Percentiles rank a stretch among this genome's conserved stretches.
phyloP scores from a whole-genome alignment of 2,797 vertebrate genomes.

The Crypturellus tataupa region DNA sequence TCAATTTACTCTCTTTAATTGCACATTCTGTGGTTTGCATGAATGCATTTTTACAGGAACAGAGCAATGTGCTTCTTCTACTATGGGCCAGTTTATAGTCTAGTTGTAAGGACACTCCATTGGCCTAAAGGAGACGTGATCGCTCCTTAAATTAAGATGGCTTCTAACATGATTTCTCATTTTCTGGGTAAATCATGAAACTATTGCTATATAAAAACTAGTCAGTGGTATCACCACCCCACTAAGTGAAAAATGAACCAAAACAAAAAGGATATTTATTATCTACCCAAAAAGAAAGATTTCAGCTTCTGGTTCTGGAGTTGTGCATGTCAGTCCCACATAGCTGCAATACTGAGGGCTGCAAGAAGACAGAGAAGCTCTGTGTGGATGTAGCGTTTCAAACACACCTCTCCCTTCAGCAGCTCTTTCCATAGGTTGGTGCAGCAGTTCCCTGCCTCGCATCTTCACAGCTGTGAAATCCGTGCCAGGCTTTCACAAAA shows the following conservation, averaged over 20 bases:
- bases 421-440: background rate
- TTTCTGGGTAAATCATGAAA: background rate
- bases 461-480: background rate
- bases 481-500: background rate
- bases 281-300: background rate
- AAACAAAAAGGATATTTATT: background rate
- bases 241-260: background rate
- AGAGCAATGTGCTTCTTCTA: background rate
- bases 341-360: too few species aligned
- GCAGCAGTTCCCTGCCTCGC: background rate
- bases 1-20: background rate
- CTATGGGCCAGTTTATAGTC: background rate
- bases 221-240: background rate
- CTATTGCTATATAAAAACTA: background rate
- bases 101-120: background rate
- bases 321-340: background rate
- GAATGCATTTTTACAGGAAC: background rate
- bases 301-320: background rate
- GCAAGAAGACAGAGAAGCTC: background rate
- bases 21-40: background rate
- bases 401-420: background rate
- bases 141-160: background rate
- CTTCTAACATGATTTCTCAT: too few species aligned
- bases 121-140: background rate
- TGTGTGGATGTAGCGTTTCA: background rate